Conservation (phyloP, 1,140 invertebrate species). For the Zaprionus tsacasi region DNA sequence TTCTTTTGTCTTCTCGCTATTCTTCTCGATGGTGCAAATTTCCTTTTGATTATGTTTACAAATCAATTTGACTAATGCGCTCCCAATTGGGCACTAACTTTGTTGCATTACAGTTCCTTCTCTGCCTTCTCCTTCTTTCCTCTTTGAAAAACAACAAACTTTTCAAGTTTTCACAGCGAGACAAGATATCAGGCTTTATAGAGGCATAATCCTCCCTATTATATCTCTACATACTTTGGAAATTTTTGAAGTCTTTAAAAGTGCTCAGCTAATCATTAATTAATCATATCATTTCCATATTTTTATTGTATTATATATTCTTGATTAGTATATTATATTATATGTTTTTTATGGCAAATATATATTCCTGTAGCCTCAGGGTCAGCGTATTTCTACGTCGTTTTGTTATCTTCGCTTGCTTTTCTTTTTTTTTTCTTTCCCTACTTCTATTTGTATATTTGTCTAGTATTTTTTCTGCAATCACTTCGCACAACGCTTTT, state of each 20-base stretch:
- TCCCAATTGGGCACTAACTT: slow-evolving; percentile 55
- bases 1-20: slow-evolving; percentile 36
- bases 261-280: no score
- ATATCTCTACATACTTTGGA: no score
- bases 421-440: background rate
- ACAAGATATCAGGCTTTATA: no score
- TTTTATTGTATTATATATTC: no score
- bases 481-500: slow-evolving; percentile 22
- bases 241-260: no score
- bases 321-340: no score
- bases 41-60: slow-evolving; percentile 58
- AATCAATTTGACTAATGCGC: slow-evolving; percentile 76
- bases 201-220: no score
- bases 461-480: slow-evolving; percentile 26
- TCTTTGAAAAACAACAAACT: no score
- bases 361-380: background rate
- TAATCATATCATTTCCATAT: no score
- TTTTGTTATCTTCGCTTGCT: background rate
- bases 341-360: background rate
- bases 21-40: slow-evolving; percentile 48
- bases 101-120: background rate
- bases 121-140: background rate
- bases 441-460: background rate
- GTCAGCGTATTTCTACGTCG: slow-evolving; percentile 2
- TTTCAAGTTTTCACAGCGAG: no score